Percentiles rank a stretch among this genome's conserved stretches.
These are phyloP conservation scores for Andrena chrysosceles DNA, from an alignment of 2,888 invertebrate species.

Conservation along the genomic window DNA sequence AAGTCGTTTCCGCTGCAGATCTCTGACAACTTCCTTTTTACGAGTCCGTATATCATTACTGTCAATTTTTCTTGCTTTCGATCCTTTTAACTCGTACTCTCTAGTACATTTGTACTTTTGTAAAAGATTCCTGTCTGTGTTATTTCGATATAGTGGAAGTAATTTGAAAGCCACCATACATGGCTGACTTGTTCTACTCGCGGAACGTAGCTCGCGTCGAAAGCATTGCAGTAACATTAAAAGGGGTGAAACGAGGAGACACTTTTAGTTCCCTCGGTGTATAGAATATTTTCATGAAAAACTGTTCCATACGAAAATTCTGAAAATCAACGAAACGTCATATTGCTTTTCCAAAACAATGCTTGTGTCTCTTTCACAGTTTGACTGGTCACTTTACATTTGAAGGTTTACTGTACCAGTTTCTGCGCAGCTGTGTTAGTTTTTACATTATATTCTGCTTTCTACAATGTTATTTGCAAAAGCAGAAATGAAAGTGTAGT, in stretches of 20 bases:
- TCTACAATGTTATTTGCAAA: too few relatives aligned
- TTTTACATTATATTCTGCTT: too few relatives aligned
- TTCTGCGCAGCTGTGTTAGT: too few relatives aligned
- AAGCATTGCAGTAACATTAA: neutral
- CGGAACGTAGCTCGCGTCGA: neutral
- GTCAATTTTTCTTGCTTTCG: neutral
- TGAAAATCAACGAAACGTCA: too few relatives aligned
- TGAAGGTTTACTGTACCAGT: too few relatives aligned
- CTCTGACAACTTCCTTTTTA: neutral
- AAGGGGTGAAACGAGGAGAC: neutral
- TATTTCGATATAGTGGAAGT: neutral
- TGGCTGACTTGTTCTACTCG: constrained; percentile 17
- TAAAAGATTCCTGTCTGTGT: neutral
- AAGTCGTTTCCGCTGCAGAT: neutral
- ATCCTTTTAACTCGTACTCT: neutral
- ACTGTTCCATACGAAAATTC: neutral
- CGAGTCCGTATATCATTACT: neutral
- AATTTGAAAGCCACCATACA: neutral
- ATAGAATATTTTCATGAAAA: neutral
- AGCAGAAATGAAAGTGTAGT: too few relatives aligned
- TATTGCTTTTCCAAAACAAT: too few relatives aligned
- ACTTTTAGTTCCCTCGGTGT: too few relatives aligned
- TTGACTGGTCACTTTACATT: too few relatives aligned
- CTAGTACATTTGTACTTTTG: neutral
- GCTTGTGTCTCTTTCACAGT: too few relatives aligned